phyloP scores from a whole-genome alignment of 2,113 vertebrate species.

The Myocastor coypus region DNA sequence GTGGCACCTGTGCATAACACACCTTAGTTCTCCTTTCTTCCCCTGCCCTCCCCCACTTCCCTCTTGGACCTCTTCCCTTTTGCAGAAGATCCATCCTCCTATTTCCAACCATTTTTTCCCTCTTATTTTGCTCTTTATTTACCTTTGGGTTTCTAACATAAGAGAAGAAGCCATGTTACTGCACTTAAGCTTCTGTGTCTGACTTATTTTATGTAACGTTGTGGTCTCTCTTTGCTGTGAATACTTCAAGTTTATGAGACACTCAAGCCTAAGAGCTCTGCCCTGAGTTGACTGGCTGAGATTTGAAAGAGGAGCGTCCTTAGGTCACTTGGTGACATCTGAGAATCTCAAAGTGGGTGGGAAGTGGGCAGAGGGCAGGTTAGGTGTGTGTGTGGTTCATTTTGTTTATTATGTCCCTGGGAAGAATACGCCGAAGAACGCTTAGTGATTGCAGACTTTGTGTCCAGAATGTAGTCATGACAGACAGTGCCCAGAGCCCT shows the following conservation, averaged over 20 bases:
- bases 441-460: background rate
- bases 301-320: background rate
- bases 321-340: background rate
- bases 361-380: no score
- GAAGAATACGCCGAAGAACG: background rate
- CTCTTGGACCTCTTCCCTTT: background rate
- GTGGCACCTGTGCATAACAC: background rate
- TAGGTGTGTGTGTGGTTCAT: background rate
- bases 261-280: background rate
- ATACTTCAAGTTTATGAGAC: background rate
- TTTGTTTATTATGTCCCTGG: background rate
- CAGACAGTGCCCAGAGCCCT: fast-evolving
- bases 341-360: background rate
- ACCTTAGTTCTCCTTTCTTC: background rate
- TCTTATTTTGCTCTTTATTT: background rate
- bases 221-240: background rate
- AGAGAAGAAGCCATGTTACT: background rate
- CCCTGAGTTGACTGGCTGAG: background rate
- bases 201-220: background rate
- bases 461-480: background rate
- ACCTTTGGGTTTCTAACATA: background rate
- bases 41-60: background rate
- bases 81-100: background rate
- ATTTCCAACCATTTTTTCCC: background rate
- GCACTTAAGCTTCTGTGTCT: background rate